Evolutionary conservation across 2,888 invertebrate genomes (phyloP).

Genomic region (Drosophila diplacantha): DNA sequence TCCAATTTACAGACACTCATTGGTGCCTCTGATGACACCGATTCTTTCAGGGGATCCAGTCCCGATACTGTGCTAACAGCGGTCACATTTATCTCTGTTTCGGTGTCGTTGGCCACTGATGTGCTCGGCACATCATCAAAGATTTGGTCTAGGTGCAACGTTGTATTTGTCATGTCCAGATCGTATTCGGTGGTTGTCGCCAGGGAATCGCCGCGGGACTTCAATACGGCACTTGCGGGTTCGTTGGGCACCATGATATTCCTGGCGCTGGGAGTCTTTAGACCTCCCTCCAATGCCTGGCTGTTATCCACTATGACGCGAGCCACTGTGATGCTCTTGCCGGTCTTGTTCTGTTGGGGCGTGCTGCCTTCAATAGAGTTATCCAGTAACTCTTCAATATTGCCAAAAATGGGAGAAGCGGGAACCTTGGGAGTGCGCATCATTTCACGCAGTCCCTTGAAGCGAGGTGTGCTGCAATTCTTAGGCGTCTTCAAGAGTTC

Average conservation of each 20-base stretch:
- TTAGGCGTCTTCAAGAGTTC: slow-evolving; percentile 68
- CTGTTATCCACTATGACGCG: slow-evolving; percentile 22
- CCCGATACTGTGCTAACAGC: slow-evolving; percentile 22
- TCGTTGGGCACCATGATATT: slow-evolving; percentile 72
- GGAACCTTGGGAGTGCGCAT: slow-evolving; percentile 62
- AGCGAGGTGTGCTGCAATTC: slow-evolving; percentile 60
- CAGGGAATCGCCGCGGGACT: slow-evolving; percentile 51
- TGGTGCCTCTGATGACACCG: slow-evolving; percentile 45
- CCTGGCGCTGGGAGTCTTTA: slow-evolving; percentile 74
- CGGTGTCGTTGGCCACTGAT: slow-evolving; percentile 40
- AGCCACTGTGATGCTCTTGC: slow-evolving; percentile 9
- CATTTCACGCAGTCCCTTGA: slow-evolving; percentile 61
- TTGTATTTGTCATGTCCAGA: slow-evolving; percentile 60
- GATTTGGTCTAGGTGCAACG: slow-evolving; percentile 67
- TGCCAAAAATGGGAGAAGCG: slow-evolving; percentile 54
- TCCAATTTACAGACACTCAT: slow-evolving; percentile 39
- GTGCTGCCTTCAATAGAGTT: slow-evolving; percentile 5
- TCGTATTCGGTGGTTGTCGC: slow-evolving; percentile 67
- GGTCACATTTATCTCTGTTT: slow-evolving; percentile 49
- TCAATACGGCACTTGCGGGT: slow-evolving; percentile 72
- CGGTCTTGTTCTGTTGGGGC: slow-evolving; percentile 1
- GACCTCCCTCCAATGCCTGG: slow-evolving; percentile 60
- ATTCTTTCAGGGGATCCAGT: slow-evolving; percentile 59
- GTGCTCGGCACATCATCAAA: slow-evolving; percentile 66
- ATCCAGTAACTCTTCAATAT: slow-evolving; percentile 60